Base-by-base conservation (phyloP, 2,113 vertebrate species). In the Pedionomus torquatus region DNA sequence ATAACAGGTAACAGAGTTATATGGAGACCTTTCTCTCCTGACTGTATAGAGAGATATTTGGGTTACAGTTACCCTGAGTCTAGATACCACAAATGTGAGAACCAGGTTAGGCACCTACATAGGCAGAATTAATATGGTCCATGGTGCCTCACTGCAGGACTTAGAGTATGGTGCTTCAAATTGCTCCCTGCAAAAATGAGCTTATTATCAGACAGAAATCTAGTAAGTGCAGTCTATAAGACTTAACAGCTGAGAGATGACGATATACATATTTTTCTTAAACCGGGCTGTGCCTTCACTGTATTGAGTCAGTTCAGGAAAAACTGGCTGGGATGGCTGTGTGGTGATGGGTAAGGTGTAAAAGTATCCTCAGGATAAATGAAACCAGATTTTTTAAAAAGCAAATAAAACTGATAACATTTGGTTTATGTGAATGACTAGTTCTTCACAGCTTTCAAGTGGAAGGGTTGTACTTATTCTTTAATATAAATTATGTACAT, bases 61-160 rank as follows among this genome's bases (percentile, higher is more conserved):
- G 4, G 26, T 51, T 70, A 39, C 44, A 72, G 23, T 44, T 84
- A 44, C 13, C 18, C 20, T 26, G 14, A 37, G 6, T 51, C 35
- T 57, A 23, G 13, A 10, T 48, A 61, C 14, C 26, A 44, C 23
- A 61, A 31, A 1, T 66, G 3, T 76, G 30, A 86, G 37, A 70
- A 20, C 3, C 57, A 48, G 8, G 43, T 57, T 44, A 44, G n/a
- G 7, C 7, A 48, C 23, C 1, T 2, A 8, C 4, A 8, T 6
- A 81, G 35, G 20, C 1, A 17, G 31, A 52, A 30, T 43, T 2
- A 41, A 13, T 43, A 23, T 7, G 31, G 10, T 41, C 17, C n/a
- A 12, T 20, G 39, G 65, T 51, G 6, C n/a, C 11, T 31, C 65
- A 13, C 15, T 66, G 28, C 39, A 49, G 31, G 16, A 33, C 23